Evolutionary conservation across 2,888 invertebrate species (phyloP).

Genomic region (Athrips mouffetella): DNA sequence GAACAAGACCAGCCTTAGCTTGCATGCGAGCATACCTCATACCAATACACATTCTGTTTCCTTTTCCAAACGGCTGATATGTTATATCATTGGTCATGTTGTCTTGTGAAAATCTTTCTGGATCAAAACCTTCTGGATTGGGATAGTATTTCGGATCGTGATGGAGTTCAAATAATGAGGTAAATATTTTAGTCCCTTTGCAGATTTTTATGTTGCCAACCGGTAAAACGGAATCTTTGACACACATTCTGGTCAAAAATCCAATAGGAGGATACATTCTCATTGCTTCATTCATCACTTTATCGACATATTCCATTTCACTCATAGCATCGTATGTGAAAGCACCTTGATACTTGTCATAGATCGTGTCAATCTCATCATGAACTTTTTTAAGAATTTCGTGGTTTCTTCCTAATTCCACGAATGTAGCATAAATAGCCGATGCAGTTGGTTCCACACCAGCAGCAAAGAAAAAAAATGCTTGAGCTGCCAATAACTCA

Average conservation of each 20-base stretch:
- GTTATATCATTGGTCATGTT: conserved; percentile 35
- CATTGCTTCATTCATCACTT: conserved; percentile 43
- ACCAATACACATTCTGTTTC: conserved; percentile 63
- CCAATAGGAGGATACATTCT: conserved; percentile 51
- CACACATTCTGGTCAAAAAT: conserved; percentile 38
- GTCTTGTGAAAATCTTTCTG: conserved; percentile 51
- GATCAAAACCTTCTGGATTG: conserved; percentile 63
- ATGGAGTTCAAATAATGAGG: conserved; percentile 53
- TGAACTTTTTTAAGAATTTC: conserved; percentile 44
- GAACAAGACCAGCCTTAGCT: conserved; percentile 30
- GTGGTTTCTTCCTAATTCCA: conserved; percentile 49
- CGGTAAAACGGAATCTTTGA: conserved; percentile 43
- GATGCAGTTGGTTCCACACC: conserved; percentile 59
- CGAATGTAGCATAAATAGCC: conserved; percentile 41
- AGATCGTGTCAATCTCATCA: conserved; percentile 48
- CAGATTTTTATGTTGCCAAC: conserved; percentile 49
- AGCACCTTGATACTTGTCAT: conserved; percentile 33
- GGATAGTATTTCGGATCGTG: conserved; percentile 59
- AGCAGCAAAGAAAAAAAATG: conserved; percentile 57
- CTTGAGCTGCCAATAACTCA: conserved; percentile 51
- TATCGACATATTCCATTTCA: conserved; percentile 50
- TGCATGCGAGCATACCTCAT: conserved; percentile 46
- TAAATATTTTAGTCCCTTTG: conserved; percentile 44
- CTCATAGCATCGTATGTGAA: conserved; percentile 41
- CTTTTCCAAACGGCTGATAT: conserved; percentile 66